Conservation (phyloP, 1,140 invertebrate species). For the Trachymyrmex cornetzi region DNA sequence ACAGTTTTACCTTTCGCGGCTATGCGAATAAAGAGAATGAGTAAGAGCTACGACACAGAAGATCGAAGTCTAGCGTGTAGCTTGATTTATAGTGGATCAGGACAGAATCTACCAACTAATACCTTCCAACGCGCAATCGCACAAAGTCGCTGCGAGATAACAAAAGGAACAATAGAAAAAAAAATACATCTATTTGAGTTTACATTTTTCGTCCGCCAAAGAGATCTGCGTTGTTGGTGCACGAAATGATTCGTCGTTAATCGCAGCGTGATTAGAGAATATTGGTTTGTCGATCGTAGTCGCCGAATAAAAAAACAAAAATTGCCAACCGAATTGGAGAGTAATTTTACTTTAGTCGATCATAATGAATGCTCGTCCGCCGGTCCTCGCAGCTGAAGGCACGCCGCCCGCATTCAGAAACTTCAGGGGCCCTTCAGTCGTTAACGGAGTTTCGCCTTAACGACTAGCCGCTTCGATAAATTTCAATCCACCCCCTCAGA, state of each 20-base stretch:
- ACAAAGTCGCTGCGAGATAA: not conserved
- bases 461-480: conserved; percentile 68
- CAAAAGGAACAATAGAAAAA: not conserved
- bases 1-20: conserved; percentile 52
- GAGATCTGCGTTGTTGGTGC: not conserved
- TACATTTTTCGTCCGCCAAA: not conserved
- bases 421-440: conserved; percentile 54
- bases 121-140: not conserved
- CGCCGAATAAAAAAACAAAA: not conserved
- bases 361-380: conserved; percentile 49
- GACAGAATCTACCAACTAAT: not conserved
- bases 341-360: conserved; percentile 54
- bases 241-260: not conserved
- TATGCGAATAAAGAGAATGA: conserved; percentile 39
- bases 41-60: conserved; percentile 28
- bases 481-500: conserved; percentile 61
- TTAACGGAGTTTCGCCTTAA: conserved; percentile 71
- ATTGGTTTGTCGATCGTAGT: not conserved
- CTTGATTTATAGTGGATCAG: conserved; percentile 30
- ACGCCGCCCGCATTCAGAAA: conserved; percentile 61
- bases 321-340: not conserved
- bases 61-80: not conserved
- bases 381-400: conserved; percentile 17
- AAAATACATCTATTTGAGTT: not conserved
- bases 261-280: not conserved